Conservation (phyloP, 2,113 vertebrate species). For the Microcebus lehilahytsara region DNA sequence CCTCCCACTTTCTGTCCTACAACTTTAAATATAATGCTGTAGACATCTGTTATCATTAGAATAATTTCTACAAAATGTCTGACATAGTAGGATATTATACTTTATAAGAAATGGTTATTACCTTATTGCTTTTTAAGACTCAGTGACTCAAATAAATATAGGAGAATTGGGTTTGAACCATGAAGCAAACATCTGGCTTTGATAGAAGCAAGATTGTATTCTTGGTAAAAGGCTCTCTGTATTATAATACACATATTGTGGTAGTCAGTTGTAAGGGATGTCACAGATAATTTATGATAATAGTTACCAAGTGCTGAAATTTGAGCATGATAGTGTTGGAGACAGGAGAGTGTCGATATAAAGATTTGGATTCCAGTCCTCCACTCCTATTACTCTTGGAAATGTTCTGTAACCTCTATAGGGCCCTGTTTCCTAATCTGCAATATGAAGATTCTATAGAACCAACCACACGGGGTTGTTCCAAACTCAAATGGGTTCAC, state of each 20-base stretch:
- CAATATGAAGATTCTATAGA: background rate
- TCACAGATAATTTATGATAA: background rate
- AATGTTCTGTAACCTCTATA: background rate
- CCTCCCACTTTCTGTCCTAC: background rate
- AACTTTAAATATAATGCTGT: background rate
- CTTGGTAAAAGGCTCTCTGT: background rate
- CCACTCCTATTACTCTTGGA: background rate
- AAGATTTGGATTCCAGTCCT: background rate
- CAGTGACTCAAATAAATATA: background rate
- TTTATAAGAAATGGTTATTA: background rate
- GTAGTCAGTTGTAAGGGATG: background rate
- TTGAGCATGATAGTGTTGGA: background rate
- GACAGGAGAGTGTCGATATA: background rate
- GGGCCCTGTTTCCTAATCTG: background rate
- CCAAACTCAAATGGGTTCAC: background rate
- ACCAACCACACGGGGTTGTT: rapidly evolving
- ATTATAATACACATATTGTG: background rate
- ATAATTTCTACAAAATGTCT: background rate
- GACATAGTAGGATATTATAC: background rate
- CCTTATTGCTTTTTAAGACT: background rate
- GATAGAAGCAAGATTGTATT: background rate
- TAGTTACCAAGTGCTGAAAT: background rate
- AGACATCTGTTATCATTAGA: background rate
- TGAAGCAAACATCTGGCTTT: background rate
- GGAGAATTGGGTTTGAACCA: background rate